Conservation (phyloP, 2,888 invertebrate species). For the Pristionchus mayeri region DNA sequence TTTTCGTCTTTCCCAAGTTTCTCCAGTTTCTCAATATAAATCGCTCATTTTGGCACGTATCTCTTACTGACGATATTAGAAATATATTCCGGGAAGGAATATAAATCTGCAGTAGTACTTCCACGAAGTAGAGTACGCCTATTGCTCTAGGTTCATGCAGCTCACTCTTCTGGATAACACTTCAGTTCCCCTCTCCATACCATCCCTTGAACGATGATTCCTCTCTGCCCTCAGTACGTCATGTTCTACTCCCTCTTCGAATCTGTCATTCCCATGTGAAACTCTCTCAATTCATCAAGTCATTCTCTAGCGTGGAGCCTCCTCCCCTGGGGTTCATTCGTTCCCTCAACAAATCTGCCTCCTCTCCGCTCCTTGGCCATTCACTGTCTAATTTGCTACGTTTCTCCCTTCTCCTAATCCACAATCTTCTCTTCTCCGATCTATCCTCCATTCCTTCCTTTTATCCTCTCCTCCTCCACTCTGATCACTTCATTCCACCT, state of each 20-base stretch:
- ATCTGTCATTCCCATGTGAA: conserved; percentile 3
- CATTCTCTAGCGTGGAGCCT: background rate
- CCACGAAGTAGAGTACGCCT: background rate
- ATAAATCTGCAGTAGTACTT: background rate
- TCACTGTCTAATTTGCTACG: background rate
- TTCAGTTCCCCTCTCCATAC: background rate
- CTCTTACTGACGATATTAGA: background rate
- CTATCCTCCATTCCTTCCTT: background rate
- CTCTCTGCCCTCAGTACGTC: background rate
- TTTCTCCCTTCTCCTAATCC: background rate
- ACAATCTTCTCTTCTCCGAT: background rate
- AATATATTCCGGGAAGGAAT: background rate
- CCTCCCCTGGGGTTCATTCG: background rate
- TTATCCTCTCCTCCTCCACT: background rate
- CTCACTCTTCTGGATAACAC: background rate
- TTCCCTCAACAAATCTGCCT: background rate
- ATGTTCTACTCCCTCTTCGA: background rate
- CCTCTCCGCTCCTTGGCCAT: background rate
- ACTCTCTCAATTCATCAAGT: conserved; percentile 22
- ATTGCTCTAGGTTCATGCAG: too few relatives aligned
- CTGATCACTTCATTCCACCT: background rate
- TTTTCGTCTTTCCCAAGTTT: too few relatives aligned
- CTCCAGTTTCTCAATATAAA: background rate
- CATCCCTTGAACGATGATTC: too few relatives aligned
- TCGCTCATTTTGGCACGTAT: background rate